Conservation (phyloP, 1,140 invertebrate species). For the Drosophila parvula region DNA sequence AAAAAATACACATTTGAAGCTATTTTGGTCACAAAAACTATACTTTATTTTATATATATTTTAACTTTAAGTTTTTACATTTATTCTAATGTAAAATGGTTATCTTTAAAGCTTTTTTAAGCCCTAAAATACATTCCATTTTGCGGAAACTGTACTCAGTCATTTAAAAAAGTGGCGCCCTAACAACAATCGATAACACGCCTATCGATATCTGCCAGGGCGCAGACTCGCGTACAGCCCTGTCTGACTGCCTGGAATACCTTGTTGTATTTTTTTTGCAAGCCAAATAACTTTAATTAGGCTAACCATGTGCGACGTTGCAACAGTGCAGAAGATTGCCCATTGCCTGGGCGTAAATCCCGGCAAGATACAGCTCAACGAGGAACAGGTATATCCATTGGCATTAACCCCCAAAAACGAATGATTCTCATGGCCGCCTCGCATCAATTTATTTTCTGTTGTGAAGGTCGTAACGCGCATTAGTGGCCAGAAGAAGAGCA, state of each 20-base stretch:
- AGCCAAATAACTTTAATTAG: constrained; percentile 10
- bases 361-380: constrained; percentile 69
- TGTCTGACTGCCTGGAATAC: neutral
- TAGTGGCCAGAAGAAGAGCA: constrained; percentile 65
- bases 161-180: neutral
- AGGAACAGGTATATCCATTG: constrained; percentile 62
- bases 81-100: too few species aligned
- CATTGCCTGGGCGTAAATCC: constrained; percentile 67
- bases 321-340: constrained; percentile 75
- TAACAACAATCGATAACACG: neutral
- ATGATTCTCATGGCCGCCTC: neutral
- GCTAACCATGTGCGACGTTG: constrained; percentile 77
- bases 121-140: neutral
- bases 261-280: constrained; percentile 34
- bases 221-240: neutral
- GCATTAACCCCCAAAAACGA: neutral
- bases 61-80: too few species aligned
- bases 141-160: neutral
- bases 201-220: constrained; percentile 2
- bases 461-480: constrained; percentile 78
- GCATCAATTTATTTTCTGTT: constrained; percentile 55
- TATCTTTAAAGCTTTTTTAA: too few species aligned
- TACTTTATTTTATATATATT: too few species aligned
- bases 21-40: too few species aligned
- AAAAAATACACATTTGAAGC: too few species aligned